Evolutionary conservation across 2,888 invertebrate species (phyloP).

Genomic region (Agrochola circellaris): DNA sequence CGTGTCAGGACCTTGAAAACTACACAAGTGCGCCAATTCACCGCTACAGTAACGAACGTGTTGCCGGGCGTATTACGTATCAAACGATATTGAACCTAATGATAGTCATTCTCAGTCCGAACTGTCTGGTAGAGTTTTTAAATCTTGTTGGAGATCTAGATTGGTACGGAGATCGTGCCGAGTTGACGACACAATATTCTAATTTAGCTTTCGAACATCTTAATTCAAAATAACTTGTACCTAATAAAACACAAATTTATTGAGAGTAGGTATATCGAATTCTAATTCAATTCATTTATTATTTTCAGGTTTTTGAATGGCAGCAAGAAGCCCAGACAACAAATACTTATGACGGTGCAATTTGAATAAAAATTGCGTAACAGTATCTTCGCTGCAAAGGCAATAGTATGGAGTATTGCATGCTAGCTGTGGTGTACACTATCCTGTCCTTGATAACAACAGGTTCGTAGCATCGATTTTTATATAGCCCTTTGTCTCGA

Average conservation of each 20-base stretch:
- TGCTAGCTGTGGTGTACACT: conserved; percentile 73
- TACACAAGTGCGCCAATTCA: conserved; percentile 72
- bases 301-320: conserved; percentile 60
- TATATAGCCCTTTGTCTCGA: conserved; percentile 11
- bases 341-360: conserved; percentile 21
- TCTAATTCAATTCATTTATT: conserved; percentile 11
- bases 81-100: conserved; percentile 52
- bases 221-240: background rate
- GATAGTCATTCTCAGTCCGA: conserved; percentile 18
- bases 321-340: conserved; percentile 20
- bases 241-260: background rate
- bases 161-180: conserved; percentile 1
- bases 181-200: background rate
- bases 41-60: conserved; percentile 68
- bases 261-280: background rate
- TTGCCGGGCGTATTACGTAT: conserved; percentile 57
- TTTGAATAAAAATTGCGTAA: conserved; percentile 24
- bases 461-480: conserved; percentile 75
- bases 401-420: conserved; percentile 76
- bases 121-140: conserved; percentile 2
- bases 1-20: conserved; percentile 79
- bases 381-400: conserved; percentile 10
- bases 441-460: conserved; percentile 79
- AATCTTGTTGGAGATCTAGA: background rate
- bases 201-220: background rate